These are phyloP conservation scores for Pinctada fucata DNA, from an alignment of 2,888 invertebrate genomes.

Conservation along the genomic window DNA sequence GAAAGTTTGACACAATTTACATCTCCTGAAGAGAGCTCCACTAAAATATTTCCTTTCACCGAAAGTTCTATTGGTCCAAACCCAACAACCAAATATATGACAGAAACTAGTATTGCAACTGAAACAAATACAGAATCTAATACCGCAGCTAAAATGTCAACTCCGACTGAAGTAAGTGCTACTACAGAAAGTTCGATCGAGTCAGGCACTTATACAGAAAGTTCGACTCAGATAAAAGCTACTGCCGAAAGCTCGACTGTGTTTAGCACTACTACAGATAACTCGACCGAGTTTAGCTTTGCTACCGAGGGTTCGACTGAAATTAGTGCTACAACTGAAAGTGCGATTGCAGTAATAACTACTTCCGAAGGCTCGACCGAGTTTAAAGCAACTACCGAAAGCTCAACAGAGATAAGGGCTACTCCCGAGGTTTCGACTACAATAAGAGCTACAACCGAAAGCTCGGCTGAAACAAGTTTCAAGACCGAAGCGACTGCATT, in stretches of 20 bases:
- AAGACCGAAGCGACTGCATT: too few species aligned
- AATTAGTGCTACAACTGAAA: background rate
- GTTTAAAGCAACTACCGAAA: too few species aligned
- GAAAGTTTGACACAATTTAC: too few species aligned
- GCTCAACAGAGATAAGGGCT: background rate
- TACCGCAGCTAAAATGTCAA: background rate
- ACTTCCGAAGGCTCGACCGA: background rate
- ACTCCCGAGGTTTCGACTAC: background rate
- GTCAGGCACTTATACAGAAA: background rate
- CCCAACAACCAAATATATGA: too few species aligned
- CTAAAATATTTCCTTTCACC: too few species aligned
- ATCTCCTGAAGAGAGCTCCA: too few species aligned
- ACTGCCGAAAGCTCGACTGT: background rate
- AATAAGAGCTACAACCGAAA: background rate
- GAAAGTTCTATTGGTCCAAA: too few species aligned
- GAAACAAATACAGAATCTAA: background rate
- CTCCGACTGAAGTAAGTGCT: background rate
- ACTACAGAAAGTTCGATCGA: background rate
- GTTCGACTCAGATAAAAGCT: background rate
- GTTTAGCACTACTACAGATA: background rate
- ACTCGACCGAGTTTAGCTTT: too few species aligned
- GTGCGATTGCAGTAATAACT: background rate
- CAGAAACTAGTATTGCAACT: background rate
- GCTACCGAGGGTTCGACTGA: too few species aligned
- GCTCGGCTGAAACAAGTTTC: background rate